Conservation (phyloP, 2,113 vertebrate genomes). For the Panurus biarmicus region DNA sequence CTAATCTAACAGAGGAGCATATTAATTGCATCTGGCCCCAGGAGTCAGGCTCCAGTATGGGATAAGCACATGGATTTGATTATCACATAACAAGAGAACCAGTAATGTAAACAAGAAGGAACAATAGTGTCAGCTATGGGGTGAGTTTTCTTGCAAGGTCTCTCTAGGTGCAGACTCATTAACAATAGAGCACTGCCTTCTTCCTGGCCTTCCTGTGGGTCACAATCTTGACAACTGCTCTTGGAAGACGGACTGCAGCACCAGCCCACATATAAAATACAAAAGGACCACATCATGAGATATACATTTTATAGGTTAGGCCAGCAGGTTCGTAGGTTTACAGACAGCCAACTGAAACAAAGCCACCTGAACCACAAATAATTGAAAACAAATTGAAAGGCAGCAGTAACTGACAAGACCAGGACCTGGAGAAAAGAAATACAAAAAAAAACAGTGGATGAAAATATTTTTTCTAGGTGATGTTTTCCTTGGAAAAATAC, state of each 20-base stretch:
- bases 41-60: not conserved
- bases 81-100: not conserved
- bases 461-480: not conserved
- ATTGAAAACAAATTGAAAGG: not conserved
- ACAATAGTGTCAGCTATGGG: not conserved
- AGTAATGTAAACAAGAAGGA: not conserved
- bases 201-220: not conserved
- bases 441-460: rapidly evolving
- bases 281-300: not conserved
- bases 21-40: not conserved
- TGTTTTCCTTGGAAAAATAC: not conserved
- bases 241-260: not conserved
- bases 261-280: not conserved
- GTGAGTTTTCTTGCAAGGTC: not conserved
- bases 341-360: not conserved
- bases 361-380: not conserved
- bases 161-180: not conserved
- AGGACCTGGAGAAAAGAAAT: not conserved
- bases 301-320: not conserved
- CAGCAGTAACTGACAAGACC: not conserved
- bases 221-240: not conserved
- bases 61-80: not conserved
- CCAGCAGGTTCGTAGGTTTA: not conserved
- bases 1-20: not conserved
- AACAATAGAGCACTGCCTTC: not conserved